phyloP scores from a whole-genome alignment of 2,113 vertebrate genomes.

The Petrocephalus zakoni region DNA sequence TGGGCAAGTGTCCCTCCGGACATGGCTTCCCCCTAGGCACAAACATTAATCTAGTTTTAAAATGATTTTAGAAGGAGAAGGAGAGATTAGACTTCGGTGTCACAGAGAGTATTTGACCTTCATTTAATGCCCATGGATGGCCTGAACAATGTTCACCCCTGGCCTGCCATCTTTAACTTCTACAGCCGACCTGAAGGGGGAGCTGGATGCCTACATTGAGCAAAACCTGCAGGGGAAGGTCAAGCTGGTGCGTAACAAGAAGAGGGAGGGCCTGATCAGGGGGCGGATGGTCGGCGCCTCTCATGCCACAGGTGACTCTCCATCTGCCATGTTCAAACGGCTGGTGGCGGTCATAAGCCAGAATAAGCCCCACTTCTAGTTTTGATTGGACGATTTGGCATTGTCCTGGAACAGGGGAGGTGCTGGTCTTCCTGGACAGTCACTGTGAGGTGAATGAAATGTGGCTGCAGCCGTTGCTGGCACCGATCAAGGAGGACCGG shows the following conservation, averaged over 20 bases:
- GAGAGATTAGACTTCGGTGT: neutral
- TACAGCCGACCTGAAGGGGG: constrained; percentile 82
- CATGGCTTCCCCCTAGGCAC: neutral
- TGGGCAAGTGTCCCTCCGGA: constrained; percentile 60
- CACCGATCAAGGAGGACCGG: constrained; percentile 62
- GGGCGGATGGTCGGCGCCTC: constrained; percentile 93
- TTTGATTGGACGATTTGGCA: neutral
- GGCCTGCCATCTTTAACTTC: constrained; percentile 13
- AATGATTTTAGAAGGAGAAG: neutral
- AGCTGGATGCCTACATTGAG: constrained; percentile 68
- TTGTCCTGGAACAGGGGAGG: constrained; percentile 64
- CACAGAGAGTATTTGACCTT: neutral
- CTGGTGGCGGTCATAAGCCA: neutral
- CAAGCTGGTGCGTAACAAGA: constrained; percentile 78
- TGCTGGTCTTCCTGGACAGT: constrained; percentile 93
- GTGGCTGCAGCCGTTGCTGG: constrained; percentile 85
- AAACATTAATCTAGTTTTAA: neutral
- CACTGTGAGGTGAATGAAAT: constrained; percentile 90
- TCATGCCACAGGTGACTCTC: constrained; percentile 74
- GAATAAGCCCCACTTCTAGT: neutral
- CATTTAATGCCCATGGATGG: neutral
- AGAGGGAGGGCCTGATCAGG: constrained; percentile 86
- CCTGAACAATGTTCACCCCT: neutral
- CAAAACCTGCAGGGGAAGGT: constrained; percentile 69
- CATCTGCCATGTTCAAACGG: neutral